Evolutionary conservation across 92 coral and sea anemone species (phyloP).

Genomic region (Epizoanthus scotinus): DNA sequence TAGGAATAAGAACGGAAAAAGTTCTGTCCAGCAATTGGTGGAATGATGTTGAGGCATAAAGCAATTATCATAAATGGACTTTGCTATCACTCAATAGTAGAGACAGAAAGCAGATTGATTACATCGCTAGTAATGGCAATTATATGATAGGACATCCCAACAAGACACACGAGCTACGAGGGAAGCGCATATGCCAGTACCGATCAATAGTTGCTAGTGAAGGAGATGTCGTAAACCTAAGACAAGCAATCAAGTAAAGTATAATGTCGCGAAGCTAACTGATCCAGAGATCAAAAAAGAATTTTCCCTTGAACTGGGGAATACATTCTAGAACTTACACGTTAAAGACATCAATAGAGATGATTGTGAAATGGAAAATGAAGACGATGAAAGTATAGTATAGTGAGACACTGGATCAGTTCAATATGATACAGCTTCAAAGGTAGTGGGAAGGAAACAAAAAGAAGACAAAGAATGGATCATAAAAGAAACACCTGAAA

Average conservation of each 20-base stretch:
- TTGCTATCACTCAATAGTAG: neutral
- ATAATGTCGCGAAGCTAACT: neutral
- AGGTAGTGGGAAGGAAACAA: neutral
- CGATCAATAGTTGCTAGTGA: neutral
- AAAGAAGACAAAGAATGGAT: neutral
- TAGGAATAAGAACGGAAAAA: neutral
- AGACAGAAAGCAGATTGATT: neutral
- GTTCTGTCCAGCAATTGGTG: neutral
- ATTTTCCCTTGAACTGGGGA: neutral
- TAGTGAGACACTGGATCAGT: neutral
- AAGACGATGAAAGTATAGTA: neutral
- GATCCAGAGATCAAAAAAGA: neutral
- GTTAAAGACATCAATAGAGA: neutral
- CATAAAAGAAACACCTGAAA: neutral
- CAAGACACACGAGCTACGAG: neutral
- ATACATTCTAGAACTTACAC: neutral
- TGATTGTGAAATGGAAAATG: neutral
- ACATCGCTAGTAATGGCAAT: neutral
- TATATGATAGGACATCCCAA: neutral
- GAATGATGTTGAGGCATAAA: neutral
- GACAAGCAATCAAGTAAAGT: neutral
- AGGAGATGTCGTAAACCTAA: neutral
- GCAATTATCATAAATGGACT: constrained; percentile 12
- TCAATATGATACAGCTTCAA: neutral
- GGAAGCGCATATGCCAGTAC: neutral